Conservation (phyloP, 37 sponge, comb jelly and placozoan genomes). For the Halisarca cf. caerulea region DNA sequence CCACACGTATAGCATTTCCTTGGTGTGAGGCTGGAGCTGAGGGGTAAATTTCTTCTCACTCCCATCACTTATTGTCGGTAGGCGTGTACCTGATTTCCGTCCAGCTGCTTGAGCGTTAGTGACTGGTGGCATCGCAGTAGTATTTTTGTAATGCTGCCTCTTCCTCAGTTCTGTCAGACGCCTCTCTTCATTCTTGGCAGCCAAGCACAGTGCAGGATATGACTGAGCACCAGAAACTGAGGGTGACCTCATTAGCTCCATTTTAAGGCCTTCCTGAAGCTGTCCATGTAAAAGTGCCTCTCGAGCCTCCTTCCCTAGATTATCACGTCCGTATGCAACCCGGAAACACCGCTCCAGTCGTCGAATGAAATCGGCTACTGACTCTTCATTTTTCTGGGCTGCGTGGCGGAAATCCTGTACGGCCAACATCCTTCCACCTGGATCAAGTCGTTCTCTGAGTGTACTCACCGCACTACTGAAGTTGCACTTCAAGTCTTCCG, state of each 20-base stretch:
- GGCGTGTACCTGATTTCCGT: neutral
- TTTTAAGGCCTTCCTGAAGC: slow-evolving; percentile 36
- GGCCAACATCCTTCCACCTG: slow-evolving; percentile 40
- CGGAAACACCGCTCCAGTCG: slow-evolving; percentile 36
- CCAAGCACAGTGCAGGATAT: slow-evolving; percentile 35
- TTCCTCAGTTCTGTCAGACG: slow-evolving; percentile 33
- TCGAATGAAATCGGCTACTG: slow-evolving; percentile 42
- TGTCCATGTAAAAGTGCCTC: slow-evolving; percentile 36
- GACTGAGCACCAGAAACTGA: slow-evolving; percentile 50
- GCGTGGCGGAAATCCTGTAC: slow-evolving; percentile 64
- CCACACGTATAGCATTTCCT: slow-evolving; percentile 13
- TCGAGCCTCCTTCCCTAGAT: slow-evolving; percentile 32
- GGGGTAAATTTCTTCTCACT: no score
- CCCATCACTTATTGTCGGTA: no score
- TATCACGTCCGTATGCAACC: slow-evolving; percentile 50
- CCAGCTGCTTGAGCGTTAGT: neutral
- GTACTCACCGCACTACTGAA: neutral
- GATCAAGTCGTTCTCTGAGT: slow-evolving; percentile 39
- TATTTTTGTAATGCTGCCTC: neutral
- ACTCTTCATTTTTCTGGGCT: slow-evolving; percentile 30
- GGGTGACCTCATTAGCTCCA: slow-evolving; percentile 25
- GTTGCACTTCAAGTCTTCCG: neutral
- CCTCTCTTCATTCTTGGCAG: slow-evolving; percentile 48
- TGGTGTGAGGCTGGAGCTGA: neutral
- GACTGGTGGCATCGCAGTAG: neutral